phyloP scores from a whole-genome alignment of 2,797 vertebrate genomes.

The Fistularia commersonii region DNA sequence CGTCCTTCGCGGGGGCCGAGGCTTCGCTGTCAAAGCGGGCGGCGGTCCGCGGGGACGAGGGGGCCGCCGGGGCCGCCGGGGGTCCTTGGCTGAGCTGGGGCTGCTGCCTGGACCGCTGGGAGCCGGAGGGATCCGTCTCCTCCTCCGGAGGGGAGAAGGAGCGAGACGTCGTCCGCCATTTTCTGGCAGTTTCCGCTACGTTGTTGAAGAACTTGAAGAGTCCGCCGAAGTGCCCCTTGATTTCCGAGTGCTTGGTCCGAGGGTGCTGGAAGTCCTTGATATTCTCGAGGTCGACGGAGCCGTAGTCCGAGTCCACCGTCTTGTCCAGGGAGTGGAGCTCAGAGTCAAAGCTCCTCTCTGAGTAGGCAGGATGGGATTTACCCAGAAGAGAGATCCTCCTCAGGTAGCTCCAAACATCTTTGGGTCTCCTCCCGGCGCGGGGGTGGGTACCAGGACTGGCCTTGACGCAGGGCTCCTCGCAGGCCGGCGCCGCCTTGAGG shows the following conservation, averaged over 20 bases:
- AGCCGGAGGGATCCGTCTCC: conserved; percentile 67
- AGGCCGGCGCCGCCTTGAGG: conserved; percentile 60
- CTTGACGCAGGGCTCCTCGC: conserved; percentile 69
- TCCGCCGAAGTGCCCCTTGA: conserved; percentile 82
- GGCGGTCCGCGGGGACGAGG: conserved; percentile 37
- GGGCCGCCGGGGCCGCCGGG: conserved; percentile 27
- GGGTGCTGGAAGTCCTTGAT: conserved; percentile 71
- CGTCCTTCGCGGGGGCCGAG: conserved; percentile 24
- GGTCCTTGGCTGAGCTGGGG: conserved; percentile 55
- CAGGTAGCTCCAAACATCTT: conserved; percentile 87
- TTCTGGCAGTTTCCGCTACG: conserved; percentile 81
- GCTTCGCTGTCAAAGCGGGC: conserved; percentile 29
- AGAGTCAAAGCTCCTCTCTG: conserved; percentile 79
- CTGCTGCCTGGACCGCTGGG: conserved; percentile 46
- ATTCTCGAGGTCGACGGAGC: conserved; percentile 73
- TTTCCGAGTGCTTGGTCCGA: conserved; percentile 57
- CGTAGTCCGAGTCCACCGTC: conserved; percentile 72
- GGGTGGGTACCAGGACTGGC: conserved; percentile 62
- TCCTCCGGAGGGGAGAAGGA: conserved; percentile 78
- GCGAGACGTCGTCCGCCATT: conserved; percentile 81
- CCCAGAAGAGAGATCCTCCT: conserved; percentile 83
- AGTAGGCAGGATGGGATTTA: conserved; percentile 72
- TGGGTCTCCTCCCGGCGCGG: conserved; percentile 69
- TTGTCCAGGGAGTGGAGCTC: conserved; percentile 77
- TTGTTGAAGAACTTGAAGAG: conserved; percentile 86